Base-by-base conservation (phyloP, 2,797 vertebrate genomes). In the Notamacropus eugenii region DNA sequence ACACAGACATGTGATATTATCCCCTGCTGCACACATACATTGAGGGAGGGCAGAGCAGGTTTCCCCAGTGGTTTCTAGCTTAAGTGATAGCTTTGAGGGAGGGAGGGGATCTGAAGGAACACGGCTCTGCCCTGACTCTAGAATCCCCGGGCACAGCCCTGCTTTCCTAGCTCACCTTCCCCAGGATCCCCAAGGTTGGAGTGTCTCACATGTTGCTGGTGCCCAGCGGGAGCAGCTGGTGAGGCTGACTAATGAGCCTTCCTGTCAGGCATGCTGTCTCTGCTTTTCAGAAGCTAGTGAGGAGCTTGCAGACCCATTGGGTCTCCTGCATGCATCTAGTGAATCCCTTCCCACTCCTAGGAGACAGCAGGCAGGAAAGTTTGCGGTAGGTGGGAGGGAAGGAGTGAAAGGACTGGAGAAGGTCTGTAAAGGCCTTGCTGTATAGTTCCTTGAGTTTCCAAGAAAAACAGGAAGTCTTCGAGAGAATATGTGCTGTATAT, bases 191-290 rank as follows among this genome's bases (percentile, higher is more conserved):
- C 22, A 2, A 29, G 87, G n/a, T 91, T 57, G 59, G 58, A 1
- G 1, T 0, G 14, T 50, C 96, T 94, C 56, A 4, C 0, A 54
- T 90, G 28, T 67, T 74, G 95, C 96, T 14, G 1, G 19, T 94
- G 93, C 91, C 96, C 93, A 34, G 67, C 46, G 96, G 96, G 74
- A 54, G 95, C 97, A 98, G 97, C 97, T 97, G 97, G 95, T 62
- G 90, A 97, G 95, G 90, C 95, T 95, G 96, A 94, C 96, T 97
- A 93, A 96, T 91, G 96, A 94, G 93, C 56, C 95, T 95, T 91
- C 58, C 91, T 95, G 97, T 96, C 96, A 98, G 95, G 97, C 92
- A 95, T 55, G 0, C 34, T n/a, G 94, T 59, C 91, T 90, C 24
- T 87, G 74, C 74, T 46, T 50, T 3, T 24, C 40, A 11, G 56